Percentiles rank a stretch among this genome's conserved stretches.
Conservation (phyloP, 2,113 vertebrate genomes). For the Pollimyrus isidori region DNA sequence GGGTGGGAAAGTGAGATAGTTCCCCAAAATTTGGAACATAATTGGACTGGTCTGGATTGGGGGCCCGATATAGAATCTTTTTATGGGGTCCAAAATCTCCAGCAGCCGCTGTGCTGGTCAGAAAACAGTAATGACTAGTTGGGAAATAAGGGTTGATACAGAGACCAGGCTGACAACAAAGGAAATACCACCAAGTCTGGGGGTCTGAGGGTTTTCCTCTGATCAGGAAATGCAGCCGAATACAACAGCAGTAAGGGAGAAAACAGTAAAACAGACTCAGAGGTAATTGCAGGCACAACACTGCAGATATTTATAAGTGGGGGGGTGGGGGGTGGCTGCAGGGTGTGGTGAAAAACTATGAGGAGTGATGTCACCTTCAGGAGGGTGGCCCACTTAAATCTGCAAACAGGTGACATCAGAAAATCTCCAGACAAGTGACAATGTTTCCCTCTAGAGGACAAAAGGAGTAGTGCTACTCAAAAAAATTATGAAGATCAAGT, state of each 20-base stretch:
- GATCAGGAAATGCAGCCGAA: not conserved
- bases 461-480: not conserved
- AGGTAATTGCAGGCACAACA: not conserved
- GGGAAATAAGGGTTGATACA: not conserved
- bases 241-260: not conserved
- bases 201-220: not conserved
- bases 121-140: not conserved
- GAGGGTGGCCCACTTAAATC: not conserved
- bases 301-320: not conserved
- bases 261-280: not conserved
- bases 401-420: not conserved
- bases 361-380: not conserved
- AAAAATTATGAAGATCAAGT: not conserved
- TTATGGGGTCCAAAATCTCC: not conserved
- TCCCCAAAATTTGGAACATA: not conserved
- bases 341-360: not conserved
- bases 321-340: not conserved
- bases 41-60: not conserved
- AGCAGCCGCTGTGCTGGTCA: not conserved
- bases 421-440: not conserved
- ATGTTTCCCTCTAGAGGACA: not conserved
- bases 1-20: not conserved
- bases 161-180: not conserved
- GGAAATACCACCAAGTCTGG: not conserved
- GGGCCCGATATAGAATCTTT: not conserved